phyloP scores from a whole-genome alignment of 2,797 vertebrate genomes.

The Chelonia mydas region DNA sequence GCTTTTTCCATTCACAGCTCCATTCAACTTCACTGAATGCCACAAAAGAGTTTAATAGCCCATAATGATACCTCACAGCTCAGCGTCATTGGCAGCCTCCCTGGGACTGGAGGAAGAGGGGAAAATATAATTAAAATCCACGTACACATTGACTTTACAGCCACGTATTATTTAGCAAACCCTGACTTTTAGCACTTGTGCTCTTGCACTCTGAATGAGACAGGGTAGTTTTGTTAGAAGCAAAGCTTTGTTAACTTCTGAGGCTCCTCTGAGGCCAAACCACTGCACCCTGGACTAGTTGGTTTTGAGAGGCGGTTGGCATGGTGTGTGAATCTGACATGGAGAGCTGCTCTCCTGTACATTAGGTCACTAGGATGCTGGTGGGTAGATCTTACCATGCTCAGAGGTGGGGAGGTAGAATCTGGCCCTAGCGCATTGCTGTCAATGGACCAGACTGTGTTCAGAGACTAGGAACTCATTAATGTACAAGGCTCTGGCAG shows the following conservation, averaged over 20 bases:
- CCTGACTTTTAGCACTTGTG: fast-evolving
- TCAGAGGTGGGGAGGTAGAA: not conserved
- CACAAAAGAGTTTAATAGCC: conserved; percentile 76
- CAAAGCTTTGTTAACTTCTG: fast-evolving
- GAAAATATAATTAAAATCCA: conserved; percentile 65
- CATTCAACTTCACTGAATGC: conserved; percentile 60
- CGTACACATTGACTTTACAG: conserved; percentile 42
- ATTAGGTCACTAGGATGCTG: not conserved
- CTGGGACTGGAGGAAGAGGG: not conserved
- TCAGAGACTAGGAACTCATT: not conserved
- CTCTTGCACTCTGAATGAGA: not conserved
- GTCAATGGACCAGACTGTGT: not conserved
- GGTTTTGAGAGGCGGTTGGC: not conserved
- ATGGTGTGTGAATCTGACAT: not conserved
- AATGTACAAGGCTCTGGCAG: not conserved
- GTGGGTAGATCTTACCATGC: not conserved
- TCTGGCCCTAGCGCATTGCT: not conserved
- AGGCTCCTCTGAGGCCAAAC: not conserved
- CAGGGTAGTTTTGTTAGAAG: not conserved
- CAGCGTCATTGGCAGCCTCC: conserved; percentile 33
- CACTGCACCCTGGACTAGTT: not conserved
- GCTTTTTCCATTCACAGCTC: conserved; percentile 21
- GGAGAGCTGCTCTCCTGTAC: not conserved
- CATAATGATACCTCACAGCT: conserved; percentile 73
- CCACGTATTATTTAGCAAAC: conserved; percentile 51